Evolutionary conservation across 2,113 vertebrate species (phyloP).

Genomic region (Naja naja): DNA sequence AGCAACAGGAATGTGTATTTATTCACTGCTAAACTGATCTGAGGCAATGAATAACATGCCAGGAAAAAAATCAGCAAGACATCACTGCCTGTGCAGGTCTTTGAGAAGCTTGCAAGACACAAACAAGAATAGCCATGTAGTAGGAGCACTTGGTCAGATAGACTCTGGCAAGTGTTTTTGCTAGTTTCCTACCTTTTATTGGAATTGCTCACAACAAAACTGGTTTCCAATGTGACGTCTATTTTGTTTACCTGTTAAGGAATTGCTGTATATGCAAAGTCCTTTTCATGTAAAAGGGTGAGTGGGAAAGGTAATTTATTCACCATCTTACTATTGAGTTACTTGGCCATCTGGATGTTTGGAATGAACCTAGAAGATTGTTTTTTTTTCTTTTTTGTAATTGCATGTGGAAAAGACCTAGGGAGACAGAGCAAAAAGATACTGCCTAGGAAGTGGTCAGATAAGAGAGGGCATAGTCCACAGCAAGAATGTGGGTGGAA

Average conservation of each 20-base stretch:
- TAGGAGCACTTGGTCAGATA: not conserved
- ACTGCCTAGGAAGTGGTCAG: not conserved
- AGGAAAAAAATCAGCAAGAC: not conserved
- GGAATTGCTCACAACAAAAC: not conserved
- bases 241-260: not conserved
- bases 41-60: constrained; percentile 9
- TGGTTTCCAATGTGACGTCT: fast-evolving
- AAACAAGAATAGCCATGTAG: not conserved
- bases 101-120: not conserved
- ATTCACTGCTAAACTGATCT: constrained; percentile 52
- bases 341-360: not conserved
- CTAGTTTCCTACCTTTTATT: not conserved
- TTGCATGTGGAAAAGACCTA: not conserved
- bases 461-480: not conserved
- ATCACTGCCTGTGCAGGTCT: not conserved
- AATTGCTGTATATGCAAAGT: not conserved
- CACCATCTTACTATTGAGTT: not conserved
- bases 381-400: too few species aligned
- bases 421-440: not conserved
- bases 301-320: not conserved
- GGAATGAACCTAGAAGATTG: not conserved
- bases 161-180: not conserved
- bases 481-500: not conserved
- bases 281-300: not conserved
- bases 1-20: constrained; percentile 46